A percentile compares a stretch with the other conserved stretches of the same genome.
These are phyloP conservation scores for Drosophila monieri DNA, from an alignment of 2,888 invertebrate species.

Conservation along the genomic window DNA sequence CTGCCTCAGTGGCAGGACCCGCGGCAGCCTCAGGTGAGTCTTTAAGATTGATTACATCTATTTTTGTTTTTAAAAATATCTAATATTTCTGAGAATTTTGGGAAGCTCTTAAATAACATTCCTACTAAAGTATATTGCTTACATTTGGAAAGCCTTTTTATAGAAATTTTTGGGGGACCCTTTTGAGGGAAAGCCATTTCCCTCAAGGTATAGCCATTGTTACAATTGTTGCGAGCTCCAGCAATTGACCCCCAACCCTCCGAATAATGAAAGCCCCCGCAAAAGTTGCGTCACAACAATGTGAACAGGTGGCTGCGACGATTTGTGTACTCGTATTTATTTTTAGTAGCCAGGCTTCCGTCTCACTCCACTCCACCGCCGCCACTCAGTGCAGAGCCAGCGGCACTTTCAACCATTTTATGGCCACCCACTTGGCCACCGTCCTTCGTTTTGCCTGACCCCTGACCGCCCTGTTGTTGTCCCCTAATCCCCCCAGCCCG, in stretches of 20 bases:
- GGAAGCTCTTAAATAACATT: no score
- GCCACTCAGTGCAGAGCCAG: slow-evolving; percentile 13
- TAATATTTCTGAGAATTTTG: no score
- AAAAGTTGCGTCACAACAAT: slow-evolving; percentile 75
- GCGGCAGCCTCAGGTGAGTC: slow-evolving; percentile 30
- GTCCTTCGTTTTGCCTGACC: slow-evolving; percentile 23
- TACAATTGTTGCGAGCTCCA: slow-evolving; percentile 16
- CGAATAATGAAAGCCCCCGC: slow-evolving; percentile 3
- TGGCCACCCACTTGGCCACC: slow-evolving; percentile 63
- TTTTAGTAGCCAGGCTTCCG: slow-evolving; percentile 68
- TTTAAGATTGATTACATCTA: neutral
- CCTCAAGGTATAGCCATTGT: slow-evolving; percentile 16
- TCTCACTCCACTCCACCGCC: slow-evolving; percentile 9
- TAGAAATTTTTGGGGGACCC: neutral
- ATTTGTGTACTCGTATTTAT: slow-evolving; percentile 79
- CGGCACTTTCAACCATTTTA: slow-evolving; percentile 56
- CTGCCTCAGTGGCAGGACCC: slow-evolving; percentile 21
- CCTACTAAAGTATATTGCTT: neutral
- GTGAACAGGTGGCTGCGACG: slow-evolving; percentile 79
- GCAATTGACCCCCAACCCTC: neutral
- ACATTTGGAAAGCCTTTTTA: neutral
- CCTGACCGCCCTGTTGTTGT: slow-evolving; percentile 29
- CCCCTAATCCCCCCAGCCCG: slow-evolving; percentile 22
- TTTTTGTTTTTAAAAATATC: neutral
- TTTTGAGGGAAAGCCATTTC: slow-evolving; percentile 7